Percentiles rank a stretch among this genome's conserved stretches.
These are phyloP conservation scores for Bombus superbus DNA, from an alignment of 1,140 invertebrate genomes.

Conservation along the genomic window DNA sequence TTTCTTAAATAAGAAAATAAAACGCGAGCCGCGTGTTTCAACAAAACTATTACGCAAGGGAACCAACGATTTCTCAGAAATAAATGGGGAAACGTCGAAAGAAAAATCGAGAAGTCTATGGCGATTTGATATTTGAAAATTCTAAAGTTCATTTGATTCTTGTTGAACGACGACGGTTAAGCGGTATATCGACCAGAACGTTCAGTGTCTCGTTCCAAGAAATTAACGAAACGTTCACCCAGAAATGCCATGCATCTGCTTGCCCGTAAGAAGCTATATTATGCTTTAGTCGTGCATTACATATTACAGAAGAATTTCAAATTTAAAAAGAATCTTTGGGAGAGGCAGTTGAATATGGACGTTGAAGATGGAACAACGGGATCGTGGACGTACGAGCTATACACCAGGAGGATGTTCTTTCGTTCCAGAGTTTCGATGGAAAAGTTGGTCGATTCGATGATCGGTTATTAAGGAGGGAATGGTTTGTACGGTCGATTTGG, in stretches of 20 bases:
- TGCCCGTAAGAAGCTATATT: constrained; percentile 25
- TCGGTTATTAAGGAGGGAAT: constrained; percentile 15
- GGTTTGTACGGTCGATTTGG: constrained; percentile 58
- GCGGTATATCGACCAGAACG: no score
- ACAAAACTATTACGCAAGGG: neutral
- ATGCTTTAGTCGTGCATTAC: constrained; percentile 49
- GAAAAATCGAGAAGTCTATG: neutral
- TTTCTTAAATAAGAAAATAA: no score
- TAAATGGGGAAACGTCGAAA: neutral
- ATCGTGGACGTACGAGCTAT: neutral
- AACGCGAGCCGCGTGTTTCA: neutral
- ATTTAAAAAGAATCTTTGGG: neutral
- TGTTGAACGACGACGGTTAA: no score
- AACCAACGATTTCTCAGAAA: no score
- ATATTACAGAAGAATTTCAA: constrained; percentile 13
- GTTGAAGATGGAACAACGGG: neutral
- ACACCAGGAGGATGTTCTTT: neutral
- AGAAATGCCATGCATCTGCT: constrained; percentile 24
- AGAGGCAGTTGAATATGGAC: neutral
- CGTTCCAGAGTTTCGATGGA: constrained; percentile 37
- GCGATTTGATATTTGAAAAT: neutral
- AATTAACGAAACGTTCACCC: neutral
- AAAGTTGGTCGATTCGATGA: constrained; percentile 41
- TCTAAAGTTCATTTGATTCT: neutral
- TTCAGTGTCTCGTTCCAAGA: neutral